Evolutionary conservation across 2,888 invertebrate genomes (phyloP), one percentile per base, ranked within the genome.

Genomic region (Caradrina clavipalpis): DNA sequence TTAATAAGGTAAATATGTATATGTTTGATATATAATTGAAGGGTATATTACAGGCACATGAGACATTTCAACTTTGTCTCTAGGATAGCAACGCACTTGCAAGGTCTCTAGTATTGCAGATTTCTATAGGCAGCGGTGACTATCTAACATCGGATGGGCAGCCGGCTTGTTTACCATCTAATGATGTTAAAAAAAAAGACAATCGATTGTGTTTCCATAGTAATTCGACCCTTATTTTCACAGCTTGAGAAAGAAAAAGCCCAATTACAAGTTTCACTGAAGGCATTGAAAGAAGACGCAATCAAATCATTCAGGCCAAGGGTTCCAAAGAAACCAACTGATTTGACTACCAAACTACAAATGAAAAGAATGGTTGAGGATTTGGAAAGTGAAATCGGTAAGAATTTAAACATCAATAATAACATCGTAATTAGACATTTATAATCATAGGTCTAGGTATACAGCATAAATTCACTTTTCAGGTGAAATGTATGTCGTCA

Each of bases 351-450:
- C 1, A 98, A 97, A 92, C 89, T 97, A 58, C 97, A 97, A 91
- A 93, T 98, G 86, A 98, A 97, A 84, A 98, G 97, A 86, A 98
- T 98, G 97, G 97, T 99, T 2, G 97, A 98, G 70, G 98, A 99
- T 79, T 95, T 99, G 82, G 99, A 99, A 93, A 98, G 97, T 87
- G 99, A 99, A 96, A 97, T 98, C 80, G 97, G 97, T 97, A 93
- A 89, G 70, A 17, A 45, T 42, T 54, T 42, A 22, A 35, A 42
- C 13, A 17, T 21, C 4, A 15, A 7, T 13, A n/a, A 13, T 51
- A 1, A 55, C 3, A 6, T 39, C 17, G 15, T n/a, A 39, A 64
- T 26, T 35, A 6, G 6, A n/a, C 5, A 63, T 17, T 49, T 19
- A 10, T 49, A 49, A 49, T 47, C n/a, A 8, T 39, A 42, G 1